Conservation (phyloP, 2,888 invertebrate genomes). For the Pollenia griseotomentosa region DNA sequence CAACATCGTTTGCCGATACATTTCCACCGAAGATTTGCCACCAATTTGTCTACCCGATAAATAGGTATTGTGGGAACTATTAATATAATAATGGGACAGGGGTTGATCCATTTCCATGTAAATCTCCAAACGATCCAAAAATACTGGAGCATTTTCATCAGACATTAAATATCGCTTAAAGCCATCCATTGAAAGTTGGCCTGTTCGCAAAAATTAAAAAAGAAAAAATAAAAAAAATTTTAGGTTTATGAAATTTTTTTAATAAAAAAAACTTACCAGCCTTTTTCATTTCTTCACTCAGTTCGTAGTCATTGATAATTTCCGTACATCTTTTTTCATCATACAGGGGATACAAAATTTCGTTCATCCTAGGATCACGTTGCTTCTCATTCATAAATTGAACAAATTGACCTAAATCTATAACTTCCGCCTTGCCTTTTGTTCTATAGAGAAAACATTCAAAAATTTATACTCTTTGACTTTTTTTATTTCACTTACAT, state of each 20-base stretch:
- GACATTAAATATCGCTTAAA: slow-evolving; percentile 99
- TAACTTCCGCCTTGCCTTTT: slow-evolving; percentile 94
- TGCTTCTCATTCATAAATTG: slow-evolving; percentile 98
- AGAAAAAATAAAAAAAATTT: no score
- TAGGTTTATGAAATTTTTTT: not conserved
- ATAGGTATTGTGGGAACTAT: slow-evolving; percentile 98
- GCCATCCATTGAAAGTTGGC: slow-evolving; percentile 95
- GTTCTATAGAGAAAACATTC: slow-evolving; percentile 86
- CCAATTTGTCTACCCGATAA: slow-evolving; percentile 98
- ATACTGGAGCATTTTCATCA: slow-evolving; percentile 99
- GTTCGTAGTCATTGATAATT: slow-evolving; percentile 97
- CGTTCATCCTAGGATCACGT: slow-evolving; percentile 98
- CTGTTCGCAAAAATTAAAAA: slow-evolving; percentile 83
- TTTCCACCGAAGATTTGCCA: slow-evolving; percentile 98
- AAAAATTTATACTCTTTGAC: not conserved
- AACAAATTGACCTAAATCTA: slow-evolving; percentile 94
- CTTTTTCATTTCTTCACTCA: slow-evolving; percentile 87
- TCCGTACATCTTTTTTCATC: slow-evolving; percentile 96
- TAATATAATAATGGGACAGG: slow-evolving; percentile 98
- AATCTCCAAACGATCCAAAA: slow-evolving; percentile 97
- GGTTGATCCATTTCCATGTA: slow-evolving; percentile 99
- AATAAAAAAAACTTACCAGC: slow-evolving; percentile 74
- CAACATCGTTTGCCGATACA: slow-evolving; percentile 98
- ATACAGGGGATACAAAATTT: slow-evolving; percentile 98
- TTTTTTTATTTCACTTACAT: slow-evolving; percentile 89